These are phyloP conservation scores for Eristalis pertinax DNA, from an alignment of 2,888 invertebrate genomes.

Conservation along the genomic window DNA sequence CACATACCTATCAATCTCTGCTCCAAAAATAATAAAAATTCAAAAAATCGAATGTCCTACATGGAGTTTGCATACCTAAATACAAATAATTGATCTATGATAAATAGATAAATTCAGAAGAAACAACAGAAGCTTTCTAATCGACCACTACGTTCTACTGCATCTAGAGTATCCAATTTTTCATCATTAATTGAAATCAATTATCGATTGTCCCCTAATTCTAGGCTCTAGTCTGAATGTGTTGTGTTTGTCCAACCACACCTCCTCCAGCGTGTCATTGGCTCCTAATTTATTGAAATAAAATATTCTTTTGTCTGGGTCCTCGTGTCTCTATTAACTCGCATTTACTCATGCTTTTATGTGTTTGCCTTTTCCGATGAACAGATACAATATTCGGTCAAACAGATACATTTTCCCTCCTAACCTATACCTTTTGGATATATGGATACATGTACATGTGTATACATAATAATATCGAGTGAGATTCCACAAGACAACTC, in stretches of 20 bases:
- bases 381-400: constrained; percentile 28
- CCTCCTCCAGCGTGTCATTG: constrained; percentile 47
- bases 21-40: too few species aligned
- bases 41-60: too few species aligned
- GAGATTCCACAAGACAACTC: constrained; percentile 64
- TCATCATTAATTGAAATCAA: constrained; percentile 67
- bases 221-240: constrained; percentile 25
- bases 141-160: not conserved
- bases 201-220: constrained; percentile 65
- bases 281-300: constrained; percentile 70
- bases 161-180: constrained; percentile 21
- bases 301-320: constrained; percentile 64
- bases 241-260: constrained; percentile 52
- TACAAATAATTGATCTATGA: not conserved
- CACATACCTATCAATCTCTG: too few species aligned
- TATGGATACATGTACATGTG: constrained; percentile 10
- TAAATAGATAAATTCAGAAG: constrained; percentile 12
- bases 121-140: constrained; percentile 10
- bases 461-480: constrained; percentile 36
- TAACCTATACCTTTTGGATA: not conserved
- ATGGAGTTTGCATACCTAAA: too few species aligned
- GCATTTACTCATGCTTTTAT: constrained; percentile 43
- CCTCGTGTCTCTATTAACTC: constrained; percentile 64
- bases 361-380: not conserved
- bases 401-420: not conserved